Base-by-base conservation (phyloP, 2,797 vertebrate genomes). In the Lophotriccus pileatus region DNA sequence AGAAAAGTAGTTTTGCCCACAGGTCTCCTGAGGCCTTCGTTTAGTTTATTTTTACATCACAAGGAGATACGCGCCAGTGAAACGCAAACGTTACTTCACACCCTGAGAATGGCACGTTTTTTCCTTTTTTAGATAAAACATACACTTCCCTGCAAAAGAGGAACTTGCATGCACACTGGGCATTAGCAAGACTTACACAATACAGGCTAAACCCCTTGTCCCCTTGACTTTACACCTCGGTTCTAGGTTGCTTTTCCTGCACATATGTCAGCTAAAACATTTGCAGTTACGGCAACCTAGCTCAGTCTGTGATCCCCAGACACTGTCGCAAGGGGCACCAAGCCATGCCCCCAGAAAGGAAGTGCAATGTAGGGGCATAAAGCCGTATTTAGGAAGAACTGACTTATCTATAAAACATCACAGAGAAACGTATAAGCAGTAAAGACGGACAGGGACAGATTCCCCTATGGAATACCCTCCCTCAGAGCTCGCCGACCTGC, bases 71-170 rank as follows among this genome's bases (percentile, higher is more conserved):
- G 74, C 70, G 2, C 81, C 93, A 87, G 89, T 89, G 87, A 91
- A 88, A 92, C 14, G 3, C 62, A 25, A 91, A 89, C 8, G 37
- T 94, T 95, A 86, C 94, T 87, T 94, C 93, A 95, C 80, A 91
- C 74, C 46, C 79, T 14, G n/a, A 60, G 28, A 84, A 84, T 27
- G n/a, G 89, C 95, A 94, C 70, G 49, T 93, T 96, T 93, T 93
- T 82, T 53, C 95, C 93, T 96, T 96, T 96, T 95, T 96, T 94
- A 96, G 92, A 20, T 87, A 77, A 95, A 93, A 90, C 23, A 0
- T 49, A 52, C 6, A 32, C 41, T 91, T 91, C 87, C 60, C 67
- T 49, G 37, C 44, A 77, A 22, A 43, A 95, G 80, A 74, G 94
- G 96, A 96, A 94, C 93, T 94, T 93, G 92, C 73, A 76, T 93